Evolutionary conservation across 2,888 invertebrate genomes (phyloP), one percentile per base, ranked within the genome.

Genomic region (Notocelia uddmanniana): DNA sequence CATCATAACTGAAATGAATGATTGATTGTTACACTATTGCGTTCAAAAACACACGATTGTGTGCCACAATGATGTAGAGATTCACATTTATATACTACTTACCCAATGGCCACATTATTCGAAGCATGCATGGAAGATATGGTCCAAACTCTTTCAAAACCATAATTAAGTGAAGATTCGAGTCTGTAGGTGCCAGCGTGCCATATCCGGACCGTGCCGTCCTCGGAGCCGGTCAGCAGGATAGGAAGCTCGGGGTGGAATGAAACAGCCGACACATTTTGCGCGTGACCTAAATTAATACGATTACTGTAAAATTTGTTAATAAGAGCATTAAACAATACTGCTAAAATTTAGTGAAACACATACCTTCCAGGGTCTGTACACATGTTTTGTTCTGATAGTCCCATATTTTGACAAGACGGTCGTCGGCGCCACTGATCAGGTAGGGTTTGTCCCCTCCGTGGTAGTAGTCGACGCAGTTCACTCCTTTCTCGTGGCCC

Each of bases 321-420:
- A 8, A 13, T 55, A 48, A 34, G 64, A 18, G 23, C 10, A 48
- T 31, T 31, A 21, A 26, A 48, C 3, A 13, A 37, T 21, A 41
- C 3, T 1, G 37, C 66, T 21, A 50, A 34, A 37, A 31, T 13
- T 41, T 23, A 0, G 13, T 21, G 41, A n/a, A 34, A 71, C 76
- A 45, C 50, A 76, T 80, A 92, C 94, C 96, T 90, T 99, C 99
- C 74, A 99, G 93, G 0, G 99, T 99, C 88, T 99, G 99, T 0
- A 99, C 99, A 89, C 99, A 99, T 0, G 99, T 99, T 94, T 99
- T 99, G 91, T 99, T 99, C 91, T 99, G 98, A 88, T 99, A 99
- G 86, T 99, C 99, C 99, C 99, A 99, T 81, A 99, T 99, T 93
- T 99, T 99, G 8, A 99, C 99, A 57, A 98, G 95, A 68, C 98